Evolutionary conservation across 1,140 invertebrate species (phyloP).

Genomic region (Drosophila parvula): DNA sequence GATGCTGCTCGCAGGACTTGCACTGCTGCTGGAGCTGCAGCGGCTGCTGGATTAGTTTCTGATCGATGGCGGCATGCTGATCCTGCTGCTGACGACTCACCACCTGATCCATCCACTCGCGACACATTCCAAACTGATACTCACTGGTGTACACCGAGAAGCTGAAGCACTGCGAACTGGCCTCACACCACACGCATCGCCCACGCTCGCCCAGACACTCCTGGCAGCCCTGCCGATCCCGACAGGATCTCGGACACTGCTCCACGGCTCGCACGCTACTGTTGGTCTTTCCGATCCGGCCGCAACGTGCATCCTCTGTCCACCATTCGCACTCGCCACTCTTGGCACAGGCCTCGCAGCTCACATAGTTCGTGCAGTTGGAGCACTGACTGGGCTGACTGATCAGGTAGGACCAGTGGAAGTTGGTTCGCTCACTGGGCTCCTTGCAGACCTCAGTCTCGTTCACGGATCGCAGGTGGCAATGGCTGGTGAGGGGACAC

Average conservation of each 20-base stretch:
- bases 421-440: conserved; percentile 21
- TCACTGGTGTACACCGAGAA: conserved; percentile 97
- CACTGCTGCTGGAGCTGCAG: conserved; percentile 86
- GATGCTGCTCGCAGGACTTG: conserved; percentile 91
- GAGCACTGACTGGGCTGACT: conserved; percentile 92
- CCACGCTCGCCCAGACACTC: conserved; percentile 93
- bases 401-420: conserved; percentile 90
- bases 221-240: conserved; percentile 90
- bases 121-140: conserved; percentile 95
- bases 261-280: conserved; percentile 87
- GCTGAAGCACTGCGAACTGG: conserved; percentile 95
- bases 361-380: conserved; percentile 94
- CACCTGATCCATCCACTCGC: conserved; percentile 95
- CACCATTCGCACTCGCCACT: conserved; percentile 93
- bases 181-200: conserved; percentile 97
- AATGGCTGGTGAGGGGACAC: conserved; percentile 90
- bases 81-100: conserved; percentile 82
- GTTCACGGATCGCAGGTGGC: conserved; percentile 87
- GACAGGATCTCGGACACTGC: conserved; percentile 90
- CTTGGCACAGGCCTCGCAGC: conserved; percentile 89
- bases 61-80: conserved; percentile 62
- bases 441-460: conserved; percentile 87
- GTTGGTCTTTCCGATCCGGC: conserved; percentile 89
- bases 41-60: conserved; percentile 9
- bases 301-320: conserved; percentile 93